These are phyloP conservation scores for Selenia dentaria DNA, from an alignment of 2,888 invertebrate genomes.

Conservation along the genomic window DNA sequence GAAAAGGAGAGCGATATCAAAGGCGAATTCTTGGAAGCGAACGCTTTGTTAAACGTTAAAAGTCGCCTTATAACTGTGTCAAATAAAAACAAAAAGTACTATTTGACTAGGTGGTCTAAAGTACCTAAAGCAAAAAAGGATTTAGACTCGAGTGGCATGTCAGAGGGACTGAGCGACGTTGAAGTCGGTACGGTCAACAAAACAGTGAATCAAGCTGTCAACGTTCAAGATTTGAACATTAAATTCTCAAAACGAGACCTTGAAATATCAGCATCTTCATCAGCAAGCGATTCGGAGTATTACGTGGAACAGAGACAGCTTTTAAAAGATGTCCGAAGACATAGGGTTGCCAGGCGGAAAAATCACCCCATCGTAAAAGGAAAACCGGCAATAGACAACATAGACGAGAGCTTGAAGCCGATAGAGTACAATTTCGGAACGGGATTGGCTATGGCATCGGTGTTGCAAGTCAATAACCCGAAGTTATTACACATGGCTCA, in stretches of 20 bases:
- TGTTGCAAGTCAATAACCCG: slow-evolving; percentile 61
- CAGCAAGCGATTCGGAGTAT: slow-evolving; percentile 64
- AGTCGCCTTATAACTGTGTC: slow-evolving; percentile 50
- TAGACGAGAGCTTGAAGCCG: slow-evolving; percentile 71
- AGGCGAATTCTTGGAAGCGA: slow-evolving; percentile 47
- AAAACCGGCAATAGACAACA: slow-evolving; percentile 46
- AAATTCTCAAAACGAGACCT: slow-evolving; percentile 64
- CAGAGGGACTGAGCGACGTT: slow-evolving; percentile 47
- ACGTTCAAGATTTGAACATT: slow-evolving; percentile 37
- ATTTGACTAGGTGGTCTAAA: slow-evolving; percentile 59
- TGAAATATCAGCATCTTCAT: slow-evolving; percentile 59
- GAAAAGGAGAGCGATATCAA: slow-evolving; percentile 47
- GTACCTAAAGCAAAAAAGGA: slow-evolving; percentile 19
- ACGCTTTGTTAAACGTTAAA: slow-evolving; percentile 49
- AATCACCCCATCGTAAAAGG: slow-evolving; percentile 46
- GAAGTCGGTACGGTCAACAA: slow-evolving; percentile 42
- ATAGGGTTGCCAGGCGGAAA: slow-evolving; percentile 63
- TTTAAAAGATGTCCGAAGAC: slow-evolving; percentile 61
- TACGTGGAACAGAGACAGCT: slow-evolving; percentile 48
- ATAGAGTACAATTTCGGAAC: slow-evolving; percentile 78
- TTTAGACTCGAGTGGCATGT: slow-evolving; percentile 41
- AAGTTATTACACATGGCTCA: slow-evolving; percentile 52
- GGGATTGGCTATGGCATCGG: slow-evolving; percentile 77
- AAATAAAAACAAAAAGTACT: slow-evolving; percentile 31
- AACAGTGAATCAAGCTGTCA: slow-evolving; percentile 36